Evolutionary conservation across 2,888 invertebrate genomes (phyloP).

Genomic region (Dicycla oo): DNA sequence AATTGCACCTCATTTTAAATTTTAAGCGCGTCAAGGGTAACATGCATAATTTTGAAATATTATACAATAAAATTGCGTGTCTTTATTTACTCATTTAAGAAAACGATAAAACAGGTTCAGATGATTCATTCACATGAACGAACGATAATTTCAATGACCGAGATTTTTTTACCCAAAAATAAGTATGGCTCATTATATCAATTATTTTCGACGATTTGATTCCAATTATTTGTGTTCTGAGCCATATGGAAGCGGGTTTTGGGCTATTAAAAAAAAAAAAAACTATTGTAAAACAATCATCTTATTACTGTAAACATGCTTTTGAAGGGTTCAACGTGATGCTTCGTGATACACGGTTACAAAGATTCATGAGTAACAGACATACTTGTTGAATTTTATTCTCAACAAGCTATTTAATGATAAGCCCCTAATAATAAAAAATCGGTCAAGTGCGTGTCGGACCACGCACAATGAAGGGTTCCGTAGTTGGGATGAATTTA

Average conservation of each 20-base stretch:
- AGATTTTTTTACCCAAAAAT: slow-evolving; percentile 15
- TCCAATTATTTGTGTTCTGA: slow-evolving; percentile 64
- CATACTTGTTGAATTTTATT: not conserved
- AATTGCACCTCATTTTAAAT: not conserved
- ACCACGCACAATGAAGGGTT: no score
- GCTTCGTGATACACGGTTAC: slow-evolving; percentile 59
- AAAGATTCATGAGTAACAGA: slow-evolving; percentile 6
- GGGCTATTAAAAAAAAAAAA: slow-evolving; percentile 62
- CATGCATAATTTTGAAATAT: not conserved
- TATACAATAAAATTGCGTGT: not conserved
- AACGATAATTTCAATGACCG: slow-evolving; percentile 45
- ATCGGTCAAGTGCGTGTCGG: no score
- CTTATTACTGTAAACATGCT: slow-evolving; percentile 70
- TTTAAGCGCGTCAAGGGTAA: not conserved
- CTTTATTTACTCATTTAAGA: slow-evolving; percentile 26
- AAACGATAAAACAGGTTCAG: slow-evolving; percentile 31
- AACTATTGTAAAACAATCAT: slow-evolving; percentile 72
- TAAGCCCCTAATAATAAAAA: not conserved
- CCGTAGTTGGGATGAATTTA: no score
- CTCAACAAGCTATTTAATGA: not conserved
- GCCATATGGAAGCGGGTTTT: slow-evolving; percentile 57
- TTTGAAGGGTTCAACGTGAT: slow-evolving; percentile 63
- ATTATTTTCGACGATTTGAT: slow-evolving; percentile 51
- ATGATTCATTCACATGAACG: slow-evolving; percentile 39
- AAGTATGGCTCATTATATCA: slow-evolving; percentile 49